Conservation (phyloP, 1,140 invertebrate genomes). For the Octopus sinensis region DNA sequence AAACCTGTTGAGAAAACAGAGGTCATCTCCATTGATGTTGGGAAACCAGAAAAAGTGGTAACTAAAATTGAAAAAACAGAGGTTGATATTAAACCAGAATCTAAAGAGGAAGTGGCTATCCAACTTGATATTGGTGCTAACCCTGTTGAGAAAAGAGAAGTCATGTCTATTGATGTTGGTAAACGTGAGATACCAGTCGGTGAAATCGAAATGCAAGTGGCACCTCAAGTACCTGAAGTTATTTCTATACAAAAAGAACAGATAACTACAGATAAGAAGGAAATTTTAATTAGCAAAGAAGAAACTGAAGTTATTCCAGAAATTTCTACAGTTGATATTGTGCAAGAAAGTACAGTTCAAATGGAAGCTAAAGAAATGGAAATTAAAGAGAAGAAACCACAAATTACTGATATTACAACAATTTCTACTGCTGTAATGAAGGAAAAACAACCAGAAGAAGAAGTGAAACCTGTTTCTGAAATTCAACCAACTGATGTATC, state of each 20-base stretch:
- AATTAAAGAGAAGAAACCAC: background rate
- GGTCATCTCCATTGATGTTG: background rate
- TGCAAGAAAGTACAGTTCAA: background rate
- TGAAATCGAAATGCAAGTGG: conserved; percentile 19
- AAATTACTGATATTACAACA: background rate
- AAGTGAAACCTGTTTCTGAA: conserved; percentile 8
- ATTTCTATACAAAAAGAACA: conserved; percentile 19
- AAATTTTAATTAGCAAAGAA: conserved; percentile 17
- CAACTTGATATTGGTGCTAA: too few relatives aligned
- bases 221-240: background rate
- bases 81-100: too few relatives aligned
- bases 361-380: background rate
- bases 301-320: conserved; percentile 16
- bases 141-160: too few relatives aligned
- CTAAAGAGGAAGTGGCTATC: too few relatives aligned
- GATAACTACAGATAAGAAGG: conserved; percentile 20
- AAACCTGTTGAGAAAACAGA: too few relatives aligned
- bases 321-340: background rate
- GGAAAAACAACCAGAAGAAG: background rate
- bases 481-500: conserved; percentile 7
- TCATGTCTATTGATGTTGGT: conserved; percentile 3
- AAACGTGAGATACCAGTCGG: background rate
- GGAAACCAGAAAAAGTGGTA: too few relatives aligned
- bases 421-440: background rate
- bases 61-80: too few relatives aligned